Evolutionary conservation across 2,797 vertebrate species (phyloP), one percentile per base, ranked within the genome.

Genomic region (Sebastes oblongus): DNA sequence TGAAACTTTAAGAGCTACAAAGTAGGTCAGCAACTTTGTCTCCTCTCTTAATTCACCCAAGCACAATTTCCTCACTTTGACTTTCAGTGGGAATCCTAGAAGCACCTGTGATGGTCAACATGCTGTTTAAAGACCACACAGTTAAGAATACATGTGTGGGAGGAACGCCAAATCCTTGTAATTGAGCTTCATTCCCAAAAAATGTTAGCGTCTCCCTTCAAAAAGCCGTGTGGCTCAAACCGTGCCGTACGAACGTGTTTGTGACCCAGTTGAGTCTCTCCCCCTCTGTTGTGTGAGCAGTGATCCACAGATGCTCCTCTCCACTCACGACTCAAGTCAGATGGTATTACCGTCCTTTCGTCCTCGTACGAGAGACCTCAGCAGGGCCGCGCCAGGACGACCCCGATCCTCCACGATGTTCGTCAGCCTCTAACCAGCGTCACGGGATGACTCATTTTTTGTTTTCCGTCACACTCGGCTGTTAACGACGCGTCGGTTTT

Each of bases 11-110:
- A 86, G 81, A 92, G 81, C 75, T 80, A 64, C 32, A 90, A 95
- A 94, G 88, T 95, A 92, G 94, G 93, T 95, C 93, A 94, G 81
- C 81, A 92, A 91, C 88, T 85, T 87, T 85, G 59, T 78, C 66
- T 82, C 6, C 13, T 52, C 61, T 52, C 5, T 36, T 68, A 36
- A 39, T 55, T 61, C 54, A 58, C 4, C 42, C 30, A 22, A 24
- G 42, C 34, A 22, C 6, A 30, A 13, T 72, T 54, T 54, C 20
- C 30, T 61, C 5, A 50, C 11, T 58, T n/a, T 75, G 25, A 69
- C 58, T 74, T 65, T 68, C 18, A 77, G 20, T 4, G 9, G 27
- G 52, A 60, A 42, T 56, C 50, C 62, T n/a, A 24, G 8, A n/a
- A 29, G 56, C 58, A 65, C 32, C 66, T 75, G 42, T 36, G 54